Evolutionary conservation across 2,113 vertebrate species (phyloP), one percentile per base, ranked within the genome.

Genomic region (Formicarius rufipectus): DNA sequence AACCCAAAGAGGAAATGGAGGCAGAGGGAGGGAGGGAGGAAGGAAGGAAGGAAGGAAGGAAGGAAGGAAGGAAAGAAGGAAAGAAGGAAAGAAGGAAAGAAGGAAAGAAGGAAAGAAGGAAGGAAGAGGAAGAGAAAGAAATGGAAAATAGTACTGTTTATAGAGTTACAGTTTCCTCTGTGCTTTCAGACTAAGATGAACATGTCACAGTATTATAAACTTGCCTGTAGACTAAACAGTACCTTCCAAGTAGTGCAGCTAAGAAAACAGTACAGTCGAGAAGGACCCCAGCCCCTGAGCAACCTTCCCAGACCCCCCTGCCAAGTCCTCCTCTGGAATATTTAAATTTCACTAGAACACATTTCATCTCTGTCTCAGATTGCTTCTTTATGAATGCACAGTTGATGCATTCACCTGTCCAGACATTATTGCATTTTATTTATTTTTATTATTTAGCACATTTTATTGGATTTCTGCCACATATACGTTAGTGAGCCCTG

Each of bases 1-100:
- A 96, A 96, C 62, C 52, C 31, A 72, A 78, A 89, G 53, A 96
- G 74, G 81, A 98, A 97, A 93, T 60, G 71, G 80, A 96, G 85
- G 64, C 52, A 91, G 85, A 79, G 16, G 13, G 9, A 52, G 55
- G 31, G 30, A 10, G 16, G 17, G 18, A 23, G 22, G 47, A 28
- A 9, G 30, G 10, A 55, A 11, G 30, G 18, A 55, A 7, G 17
- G 16, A 52, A 25, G 14, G 7, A 53, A 3, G 25, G 50, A 28
- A 6, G 14, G 8, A 28, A 8, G 25, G 50, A 14, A 15, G 24
- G 14, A 14, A 15, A 12, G 12, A 24, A 22, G 23, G 49, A 14
- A 49, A 28, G 52, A 18, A 30, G 18, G 17, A 10, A 19, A 18
- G 28, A 18, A 53, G 10, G 50, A 28, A 10, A 16, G 14, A 17